Evolutionary conservation across 2,797 vertebrate genomes (phyloP).

Genomic region (Mareca strepera): DNA sequence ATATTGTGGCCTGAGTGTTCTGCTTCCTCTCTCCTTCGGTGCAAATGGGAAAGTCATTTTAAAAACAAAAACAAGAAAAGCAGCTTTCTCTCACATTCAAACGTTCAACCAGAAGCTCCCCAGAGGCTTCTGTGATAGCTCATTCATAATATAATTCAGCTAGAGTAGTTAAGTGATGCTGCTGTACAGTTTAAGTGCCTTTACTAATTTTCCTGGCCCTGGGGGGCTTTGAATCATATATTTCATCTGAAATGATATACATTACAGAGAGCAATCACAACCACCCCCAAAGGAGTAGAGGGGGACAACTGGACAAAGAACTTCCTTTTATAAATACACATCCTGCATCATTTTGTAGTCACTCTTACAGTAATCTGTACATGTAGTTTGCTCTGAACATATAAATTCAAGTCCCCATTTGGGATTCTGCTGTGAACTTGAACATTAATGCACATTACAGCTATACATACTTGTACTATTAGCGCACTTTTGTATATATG

Average conservation of each 20-base stretch:
- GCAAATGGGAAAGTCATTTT: not conserved
- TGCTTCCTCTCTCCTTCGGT: not conserved
- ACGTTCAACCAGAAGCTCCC: conserved; percentile 57
- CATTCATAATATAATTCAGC: conserved; percentile 64
- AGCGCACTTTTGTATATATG: not conserved
- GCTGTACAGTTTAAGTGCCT: conserved; percentile 34
- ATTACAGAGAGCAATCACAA: conserved; percentile 57
- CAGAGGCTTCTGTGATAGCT: conserved; percentile 48
- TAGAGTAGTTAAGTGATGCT: conserved; percentile 46
- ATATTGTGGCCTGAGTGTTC: not conserved
- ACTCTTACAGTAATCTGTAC: not conserved
- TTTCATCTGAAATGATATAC: conserved; percentile 58
- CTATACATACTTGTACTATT: not conserved
- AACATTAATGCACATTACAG: not conserved
- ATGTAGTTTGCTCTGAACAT: not conserved
- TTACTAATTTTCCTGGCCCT: conserved; percentile 21
- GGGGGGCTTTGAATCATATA: not conserved
- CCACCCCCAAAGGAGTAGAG: conserved; percentile 26
- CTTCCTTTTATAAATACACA: conserved; percentile 1
- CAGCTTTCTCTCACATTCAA: not conserved
- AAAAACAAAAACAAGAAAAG: not conserved
- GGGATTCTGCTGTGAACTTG: conserved; percentile 34
- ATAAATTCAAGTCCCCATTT: not conserved
- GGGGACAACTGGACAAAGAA: conserved; percentile 52
- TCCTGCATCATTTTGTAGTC: not conserved